These are phyloP conservation scores for Brotula barbata DNA, from an alignment of 2,797 vertebrate species.

Conservation along the genomic window DNA sequence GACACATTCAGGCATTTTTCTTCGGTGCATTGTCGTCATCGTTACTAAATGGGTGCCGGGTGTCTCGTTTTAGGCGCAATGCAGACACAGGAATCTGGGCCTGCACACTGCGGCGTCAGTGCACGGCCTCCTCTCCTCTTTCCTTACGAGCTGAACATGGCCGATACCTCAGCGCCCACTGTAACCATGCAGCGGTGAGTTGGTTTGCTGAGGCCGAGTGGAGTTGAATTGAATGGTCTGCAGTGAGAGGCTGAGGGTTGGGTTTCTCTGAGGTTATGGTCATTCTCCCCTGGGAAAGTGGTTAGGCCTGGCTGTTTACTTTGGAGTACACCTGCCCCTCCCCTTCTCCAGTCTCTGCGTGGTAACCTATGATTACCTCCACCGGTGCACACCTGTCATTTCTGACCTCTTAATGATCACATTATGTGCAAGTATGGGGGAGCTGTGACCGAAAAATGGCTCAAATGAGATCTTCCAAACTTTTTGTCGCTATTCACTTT, in stretches of 20 bases:
- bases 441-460: slow-evolving; percentile 4
- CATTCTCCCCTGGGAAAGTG: slow-evolving; percentile 81
- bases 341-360: slow-evolving; percentile 57
- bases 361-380: slow-evolving; percentile 64
- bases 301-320: slow-evolving; percentile 80
- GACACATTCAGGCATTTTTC: not conserved
- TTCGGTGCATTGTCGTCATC: not conserved
- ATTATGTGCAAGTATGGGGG: not conserved
- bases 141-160: slow-evolving; percentile 48
- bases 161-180: slow-evolving; percentile 73
- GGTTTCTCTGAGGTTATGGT: slow-evolving; percentile 83
- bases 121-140: slow-evolving; percentile 40
- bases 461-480: not conserved
- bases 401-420: slow-evolving; percentile 30
- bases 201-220: slow-evolving; percentile 73
- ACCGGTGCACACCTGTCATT: slow-evolving; percentile 65
- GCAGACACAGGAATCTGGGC: not conserved
- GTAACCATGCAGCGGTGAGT: slow-evolving; percentile 75
- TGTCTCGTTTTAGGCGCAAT: not conserved
- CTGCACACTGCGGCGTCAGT: slow-evolving; percentile 15
- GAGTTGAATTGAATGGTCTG: slow-evolving; percentile 72
- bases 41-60: not conserved
- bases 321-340: slow-evolving; percentile 74
- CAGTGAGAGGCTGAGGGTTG: slow-evolving; percentile 76
- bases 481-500: slow-evolving; percentile 31